A percentile compares a stretch with the other conserved stretches of the same genome.
phyloP scores from a whole-genome alignment of 2,113 vertebrate genomes.

The Neolamprologus variostigma region DNA sequence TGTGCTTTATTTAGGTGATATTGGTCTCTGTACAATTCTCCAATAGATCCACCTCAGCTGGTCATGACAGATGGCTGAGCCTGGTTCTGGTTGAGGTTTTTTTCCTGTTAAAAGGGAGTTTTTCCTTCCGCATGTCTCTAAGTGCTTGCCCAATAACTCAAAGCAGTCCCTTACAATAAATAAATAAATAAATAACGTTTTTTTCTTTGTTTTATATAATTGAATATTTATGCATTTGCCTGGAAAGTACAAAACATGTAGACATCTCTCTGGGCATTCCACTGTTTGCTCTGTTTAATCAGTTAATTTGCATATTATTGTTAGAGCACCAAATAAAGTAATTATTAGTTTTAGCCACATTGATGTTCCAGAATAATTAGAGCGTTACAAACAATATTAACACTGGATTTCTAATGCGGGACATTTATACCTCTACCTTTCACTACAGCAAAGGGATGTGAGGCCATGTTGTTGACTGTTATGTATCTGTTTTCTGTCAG shows the following conservation, averaged over 20 bases:
- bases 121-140: background rate
- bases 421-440: background rate
- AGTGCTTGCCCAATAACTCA: background rate
- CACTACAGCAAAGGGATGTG: background rate
- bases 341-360: background rate
- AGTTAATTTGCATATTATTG: background rate
- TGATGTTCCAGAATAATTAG: background rate
- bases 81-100: background rate
- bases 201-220: background rate
- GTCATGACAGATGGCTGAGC: background rate
- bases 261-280: background rate
- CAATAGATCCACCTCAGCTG: background rate
- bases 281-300: background rate
- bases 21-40: background rate
- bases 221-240: background rate
- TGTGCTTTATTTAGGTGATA: background rate
- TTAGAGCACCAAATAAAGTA: background rate
- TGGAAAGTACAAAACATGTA: background rate
- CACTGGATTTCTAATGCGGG: background rate
- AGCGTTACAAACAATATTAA: background rate
- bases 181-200: background rate
- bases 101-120: background rate
- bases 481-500: slow-evolving; percentile 16
- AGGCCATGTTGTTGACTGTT: background rate
- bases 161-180: background rate